Base-by-base conservation (phyloP, 2,797 vertebrate genomes). In the Propithecus deckenii region DNA sequence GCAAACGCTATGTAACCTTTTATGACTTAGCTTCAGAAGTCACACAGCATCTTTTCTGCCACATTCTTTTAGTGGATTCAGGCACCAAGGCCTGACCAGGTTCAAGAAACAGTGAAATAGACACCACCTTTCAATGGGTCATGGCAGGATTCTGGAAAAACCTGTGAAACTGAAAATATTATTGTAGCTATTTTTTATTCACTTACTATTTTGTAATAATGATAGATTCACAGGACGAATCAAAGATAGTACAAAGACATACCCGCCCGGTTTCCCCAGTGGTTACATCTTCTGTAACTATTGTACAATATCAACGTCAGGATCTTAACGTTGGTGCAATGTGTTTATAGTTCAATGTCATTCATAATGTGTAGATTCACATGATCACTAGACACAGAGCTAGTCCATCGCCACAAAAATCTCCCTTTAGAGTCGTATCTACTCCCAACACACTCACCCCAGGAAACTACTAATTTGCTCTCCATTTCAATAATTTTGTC, bases 1-100 rank as follows among this genome's bases (percentile, higher is more conserved):
- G 48, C 7, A 59, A n/a, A 25, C 9, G 2, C 12, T 12, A 0
- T 3, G 1, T 7, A 13, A 32, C 25, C 35, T 80, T 4, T 25
- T 22, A 3, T 3, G 7, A 57, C 23, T 35, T 18, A 32, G 28
- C 69, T 57, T 83, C 41, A 76, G 55, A 80, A 43, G 20, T 38
- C 30, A 9, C 1, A 1, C 4, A 35, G 18, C 22, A 43, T 17
- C 25, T 0, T 30, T 48, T 41, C 74, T 48, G 14, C 55, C 4
- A 57, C 22, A 57, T 57, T 57, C 55, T 41, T 18, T 71, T 20
- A 10, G 55, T 76, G n/a, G 41, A 85, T n/a, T 17, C 30, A 43
- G 9, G 41, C 17, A 28, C 9, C 41, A 90, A 41, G 7, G 8
- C 18, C 20, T 25, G 13, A 14, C 41, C 11, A 12, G 12, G 10